These are phyloP conservation scores for Xiphias gladius DNA, from an alignment of 2,113 vertebrate species.

Conservation along the genomic window DNA sequence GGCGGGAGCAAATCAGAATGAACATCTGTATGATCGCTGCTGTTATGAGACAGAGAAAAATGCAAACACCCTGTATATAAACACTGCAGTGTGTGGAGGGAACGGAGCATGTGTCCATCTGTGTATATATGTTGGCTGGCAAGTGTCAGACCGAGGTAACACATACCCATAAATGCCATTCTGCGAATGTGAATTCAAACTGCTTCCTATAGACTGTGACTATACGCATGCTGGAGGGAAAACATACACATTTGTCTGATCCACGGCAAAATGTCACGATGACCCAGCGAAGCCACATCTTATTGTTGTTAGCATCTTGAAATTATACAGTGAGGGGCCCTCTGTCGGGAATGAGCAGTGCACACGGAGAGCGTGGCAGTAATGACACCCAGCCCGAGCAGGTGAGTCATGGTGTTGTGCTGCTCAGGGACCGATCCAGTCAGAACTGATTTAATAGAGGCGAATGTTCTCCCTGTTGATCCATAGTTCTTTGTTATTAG, in stretches of 20 bases:
- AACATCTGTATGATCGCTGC: slow-evolving; percentile 54
- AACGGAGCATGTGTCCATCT: not conserved
- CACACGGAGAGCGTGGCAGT: not conserved
- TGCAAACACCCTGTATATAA: slow-evolving; percentile 12
- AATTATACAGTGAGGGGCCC: slow-evolving; percentile 7
- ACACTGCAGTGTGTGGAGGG: slow-evolving; percentile 14
- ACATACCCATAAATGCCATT: not conserved
- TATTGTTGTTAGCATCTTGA: slow-evolving; percentile 39
- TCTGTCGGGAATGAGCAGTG: slow-evolving; percentile 22
- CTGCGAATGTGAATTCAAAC: slow-evolving; percentile 12
- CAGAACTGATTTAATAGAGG: slow-evolving; percentile 57
- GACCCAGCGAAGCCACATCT: not conserved
- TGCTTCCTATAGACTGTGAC: not conserved
- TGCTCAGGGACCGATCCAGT: slow-evolving; percentile 55
- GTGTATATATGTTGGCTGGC: not conserved
- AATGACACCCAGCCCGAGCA: slow-evolving; percentile 39
- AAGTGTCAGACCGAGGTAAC: not conserved
- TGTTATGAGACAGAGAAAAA: slow-evolving; percentile 8
- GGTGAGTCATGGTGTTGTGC: slow-evolving; percentile 59
- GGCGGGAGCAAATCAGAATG: too few species aligned
- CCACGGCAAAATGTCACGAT: slow-evolving; percentile 9
- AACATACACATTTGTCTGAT: not conserved
- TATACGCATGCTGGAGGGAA: not conserved
- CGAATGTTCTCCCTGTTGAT: slow-evolving; percentile 61
- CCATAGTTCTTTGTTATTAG: slow-evolving; percentile 61